Percentiles rank a stretch among this genome's conserved stretches.
phyloP scores from a whole-genome alignment of 2,113 vertebrate species.

The Caracal caracal region DNA sequence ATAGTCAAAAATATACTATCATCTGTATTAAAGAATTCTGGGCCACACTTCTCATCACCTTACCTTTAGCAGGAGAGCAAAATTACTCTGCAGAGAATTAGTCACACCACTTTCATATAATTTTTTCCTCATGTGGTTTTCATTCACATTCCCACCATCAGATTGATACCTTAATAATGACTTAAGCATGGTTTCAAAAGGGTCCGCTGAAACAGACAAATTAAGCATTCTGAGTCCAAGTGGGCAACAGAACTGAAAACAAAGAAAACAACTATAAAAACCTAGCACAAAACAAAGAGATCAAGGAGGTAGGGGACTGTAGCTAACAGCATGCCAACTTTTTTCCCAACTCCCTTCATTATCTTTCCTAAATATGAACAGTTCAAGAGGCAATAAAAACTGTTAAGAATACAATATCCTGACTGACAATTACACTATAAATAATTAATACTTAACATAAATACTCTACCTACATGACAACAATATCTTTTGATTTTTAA shows the following conservation, averaged over 20 bases:
- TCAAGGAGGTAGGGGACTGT: not conserved
- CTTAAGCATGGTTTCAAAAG: constrained; percentile 98
- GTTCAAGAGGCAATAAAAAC: constrained; percentile 30
- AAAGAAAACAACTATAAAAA: not conserved
- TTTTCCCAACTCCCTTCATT: not conserved
- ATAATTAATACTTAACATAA: not conserved
- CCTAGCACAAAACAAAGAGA: not conserved
- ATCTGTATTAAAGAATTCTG: not conserved
- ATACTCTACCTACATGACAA: not conserved
- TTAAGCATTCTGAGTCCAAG: constrained; percentile 9
- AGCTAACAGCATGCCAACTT: not conserved
- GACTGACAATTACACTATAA: not conserved
- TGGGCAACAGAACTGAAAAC: not conserved
- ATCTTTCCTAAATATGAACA: not conserved
- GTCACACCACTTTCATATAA: constrained; percentile 91
- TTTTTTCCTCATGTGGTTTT: constrained; percentile 91
- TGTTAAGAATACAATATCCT: not conserved
- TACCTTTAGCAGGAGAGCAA: constrained; percentile 92
- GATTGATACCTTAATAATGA: constrained; percentile 95
- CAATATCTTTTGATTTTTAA: not conserved
- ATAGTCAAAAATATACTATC: not conserved
- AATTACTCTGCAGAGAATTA: constrained; percentile 90
- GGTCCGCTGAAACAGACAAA: constrained; percentile 89
- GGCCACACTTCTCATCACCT: not conserved
- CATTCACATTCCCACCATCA: constrained; percentile 84